Conservation (phyloP, 1,140 invertebrate species). For the Maniola jurtina region DNA sequence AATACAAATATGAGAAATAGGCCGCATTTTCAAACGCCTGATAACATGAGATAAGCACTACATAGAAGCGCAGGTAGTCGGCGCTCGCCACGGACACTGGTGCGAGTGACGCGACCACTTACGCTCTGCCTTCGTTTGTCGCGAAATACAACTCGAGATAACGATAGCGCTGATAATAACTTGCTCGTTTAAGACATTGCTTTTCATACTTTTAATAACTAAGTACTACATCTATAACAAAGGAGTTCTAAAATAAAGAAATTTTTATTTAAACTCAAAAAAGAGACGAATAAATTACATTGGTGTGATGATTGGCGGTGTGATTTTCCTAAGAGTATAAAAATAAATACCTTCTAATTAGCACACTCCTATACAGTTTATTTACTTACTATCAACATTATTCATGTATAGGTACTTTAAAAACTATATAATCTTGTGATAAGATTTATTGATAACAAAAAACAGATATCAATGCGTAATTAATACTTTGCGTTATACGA, state of each 20-base stretch:
- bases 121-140: conserved; percentile 52
- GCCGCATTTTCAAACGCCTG: conserved; percentile 50
- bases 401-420: conserved; percentile 7
- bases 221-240: neutral
- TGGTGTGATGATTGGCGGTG: too few relatives aligned
- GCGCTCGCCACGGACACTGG: conserved; percentile 50
- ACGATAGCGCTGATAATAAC: conserved; percentile 72
- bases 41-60: conserved; percentile 62
- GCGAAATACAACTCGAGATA: conserved; percentile 71
- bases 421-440: conserved; percentile 36
- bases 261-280: too few relatives aligned
- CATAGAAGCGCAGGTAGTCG: conserved; percentile 56
- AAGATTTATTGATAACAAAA: conserved; percentile 50
- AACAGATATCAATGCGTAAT: conserved; percentile 18
- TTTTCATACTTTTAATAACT: neutral
- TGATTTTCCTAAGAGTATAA: too few relatives aligned
- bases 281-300: too few relatives aligned
- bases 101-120: conserved; percentile 47
- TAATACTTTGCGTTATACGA: neutral
- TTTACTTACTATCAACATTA: neutral
- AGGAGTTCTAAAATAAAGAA: neutral
- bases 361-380: neutral
- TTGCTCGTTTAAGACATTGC: conserved; percentile 42
- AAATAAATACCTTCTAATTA: neutral
- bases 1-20: conserved; percentile 54